A percentile compares a stretch with the other conserved stretches of the same genome.
phyloP scores from a whole-genome alignment of 2,797 vertebrate genomes.

The Neosalanx taihuensis region DNA sequence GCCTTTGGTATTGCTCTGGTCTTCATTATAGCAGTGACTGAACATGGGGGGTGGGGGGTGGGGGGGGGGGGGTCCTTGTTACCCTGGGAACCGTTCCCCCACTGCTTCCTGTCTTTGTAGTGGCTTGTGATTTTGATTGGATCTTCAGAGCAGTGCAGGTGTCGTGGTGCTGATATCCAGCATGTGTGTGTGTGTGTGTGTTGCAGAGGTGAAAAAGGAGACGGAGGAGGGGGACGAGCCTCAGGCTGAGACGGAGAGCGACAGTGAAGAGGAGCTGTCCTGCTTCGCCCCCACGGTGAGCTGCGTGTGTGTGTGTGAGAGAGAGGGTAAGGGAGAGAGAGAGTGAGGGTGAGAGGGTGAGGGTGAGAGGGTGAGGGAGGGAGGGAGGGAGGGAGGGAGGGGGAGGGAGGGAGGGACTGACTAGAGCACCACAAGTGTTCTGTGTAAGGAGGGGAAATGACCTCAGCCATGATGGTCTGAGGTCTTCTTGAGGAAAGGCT shows the following conservation, averaged over 20 bases:
- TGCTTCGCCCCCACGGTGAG: constrained; percentile 87
- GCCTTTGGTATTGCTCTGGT: not conserved
- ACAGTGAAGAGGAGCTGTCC: constrained; percentile 90
- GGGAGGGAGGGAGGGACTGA: no score
- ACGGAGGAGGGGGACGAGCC: constrained; percentile 84
- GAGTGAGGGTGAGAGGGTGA: not conserved
- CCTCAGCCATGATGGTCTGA: no score
- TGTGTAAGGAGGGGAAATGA: no score
- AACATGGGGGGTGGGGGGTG: not conserved
- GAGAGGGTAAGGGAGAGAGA: no score
- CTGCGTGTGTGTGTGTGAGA: not conserved
- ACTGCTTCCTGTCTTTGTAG: not conserved
- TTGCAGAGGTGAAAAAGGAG: constrained; percentile 80
- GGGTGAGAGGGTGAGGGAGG: no score
- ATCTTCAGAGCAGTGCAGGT: not conserved
- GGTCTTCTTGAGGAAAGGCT: no score
- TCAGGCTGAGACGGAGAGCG: constrained; percentile 92
- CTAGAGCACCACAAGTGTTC: no score
- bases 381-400: no score
- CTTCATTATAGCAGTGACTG: constrained; percentile 1
- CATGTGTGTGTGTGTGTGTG: constrained; percentile 9
- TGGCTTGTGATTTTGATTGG: not conserved
- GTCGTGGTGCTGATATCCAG: not conserved
- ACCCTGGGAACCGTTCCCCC: constrained; percentile 9
- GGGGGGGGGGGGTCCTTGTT: not conserved